Evolutionary conservation across 1,140 invertebrate species (phyloP).

Genomic region (Sipha flava): DNA sequence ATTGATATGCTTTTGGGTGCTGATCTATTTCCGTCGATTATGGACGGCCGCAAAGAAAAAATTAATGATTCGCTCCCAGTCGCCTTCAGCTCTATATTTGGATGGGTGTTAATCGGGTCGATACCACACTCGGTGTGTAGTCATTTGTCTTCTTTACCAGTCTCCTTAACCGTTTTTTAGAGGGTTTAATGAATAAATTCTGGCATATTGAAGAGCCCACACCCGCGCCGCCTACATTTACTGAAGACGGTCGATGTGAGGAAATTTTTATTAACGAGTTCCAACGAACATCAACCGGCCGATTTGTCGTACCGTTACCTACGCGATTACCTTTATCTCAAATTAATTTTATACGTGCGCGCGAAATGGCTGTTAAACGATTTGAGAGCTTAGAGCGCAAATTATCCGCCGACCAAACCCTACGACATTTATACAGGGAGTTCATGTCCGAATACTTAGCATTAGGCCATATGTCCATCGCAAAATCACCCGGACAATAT

Average conservation of each 20-base stretch:
- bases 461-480: constrained; percentile 37
- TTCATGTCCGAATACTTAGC: constrained; percentile 41
- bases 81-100: neutral
- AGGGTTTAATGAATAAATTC: neutral
- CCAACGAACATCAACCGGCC: neutral
- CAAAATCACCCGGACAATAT: neutral
- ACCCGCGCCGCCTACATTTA: neutral
- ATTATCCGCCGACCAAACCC: neutral
- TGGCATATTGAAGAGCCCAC: too few species aligned
- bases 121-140: neutral
- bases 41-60: neutral
- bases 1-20: neutral
- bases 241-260: neutral
- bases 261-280: neutral
- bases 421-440: constrained; percentile 33
- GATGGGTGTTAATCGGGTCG: neutral
- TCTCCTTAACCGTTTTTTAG: neutral
- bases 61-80: neutral
- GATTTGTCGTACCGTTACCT: neutral
- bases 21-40: neutral
- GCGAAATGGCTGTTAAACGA: neutral
- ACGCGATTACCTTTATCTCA: neutral
- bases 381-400: neutral
- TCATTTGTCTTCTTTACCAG: neutral
- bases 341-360: neutral